A percentile compares a stretch with the other conserved stretches of the same genome.
Evolutionary conservation across 2,888 invertebrate genomes (phyloP).

Genomic region (Axea sp.): DNA sequence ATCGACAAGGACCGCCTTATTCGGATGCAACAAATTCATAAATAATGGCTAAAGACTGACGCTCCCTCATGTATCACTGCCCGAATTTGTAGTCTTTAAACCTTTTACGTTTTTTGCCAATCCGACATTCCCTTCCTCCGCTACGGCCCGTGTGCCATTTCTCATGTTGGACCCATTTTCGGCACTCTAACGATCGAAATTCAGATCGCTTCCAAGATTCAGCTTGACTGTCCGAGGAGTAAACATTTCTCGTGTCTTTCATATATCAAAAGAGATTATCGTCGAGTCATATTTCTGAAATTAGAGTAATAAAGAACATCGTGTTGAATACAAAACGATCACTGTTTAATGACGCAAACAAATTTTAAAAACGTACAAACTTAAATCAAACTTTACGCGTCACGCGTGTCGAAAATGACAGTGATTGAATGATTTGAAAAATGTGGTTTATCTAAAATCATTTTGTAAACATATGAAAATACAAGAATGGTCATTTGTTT

Average conservation of each 20-base stretch:
- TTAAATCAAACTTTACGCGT: no score
- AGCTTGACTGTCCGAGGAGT: constrained; percentile 57
- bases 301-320: no score
- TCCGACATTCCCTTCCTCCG: constrained; percentile 42
- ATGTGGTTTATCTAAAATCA: constrained; percentile 38
- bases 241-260: constrained; percentile 19
- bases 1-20: constrained; percentile 68
- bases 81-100: constrained; percentile 77
- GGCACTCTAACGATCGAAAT: constrained; percentile 47
- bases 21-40: constrained; percentile 76
- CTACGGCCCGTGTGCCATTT: constrained; percentile 23
- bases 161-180: constrained; percentile 42
- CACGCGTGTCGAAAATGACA: no score
- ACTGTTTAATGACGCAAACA: no score
- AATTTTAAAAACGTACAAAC: no score
- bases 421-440: no score
- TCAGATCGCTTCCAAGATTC: constrained; percentile 60
- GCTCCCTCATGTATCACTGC: constrained; percentile 67
- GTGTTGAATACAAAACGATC: no score
- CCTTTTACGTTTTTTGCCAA: constrained; percentile 76
- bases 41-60: constrained; percentile 75
- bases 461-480: constrained; percentile 28
- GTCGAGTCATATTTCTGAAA: no score
- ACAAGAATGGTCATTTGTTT: constrained; percentile 29
- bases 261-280: constrained; percentile 14